Evolutionary conservation across 2,888 invertebrate species (phyloP), one percentile per base, ranked within the genome.

Genomic region (Callimorpha dominula): DNA sequence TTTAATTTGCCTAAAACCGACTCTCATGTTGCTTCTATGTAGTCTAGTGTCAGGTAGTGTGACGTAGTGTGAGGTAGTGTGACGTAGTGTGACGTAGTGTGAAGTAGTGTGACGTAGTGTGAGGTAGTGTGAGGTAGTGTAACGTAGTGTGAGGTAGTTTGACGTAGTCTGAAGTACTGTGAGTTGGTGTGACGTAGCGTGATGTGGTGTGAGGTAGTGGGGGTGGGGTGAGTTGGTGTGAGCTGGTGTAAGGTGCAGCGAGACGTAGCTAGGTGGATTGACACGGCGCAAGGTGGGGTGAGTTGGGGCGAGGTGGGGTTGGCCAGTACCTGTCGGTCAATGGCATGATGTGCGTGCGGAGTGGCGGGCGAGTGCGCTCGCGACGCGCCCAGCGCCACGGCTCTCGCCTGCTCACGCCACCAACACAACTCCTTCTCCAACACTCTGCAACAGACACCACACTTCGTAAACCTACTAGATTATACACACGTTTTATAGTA

Each of bases 321-420:
- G 6, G 50, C 15, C 31, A 68, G 3, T 65, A 94, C 95, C 93
- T 94, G 94, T 49, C 94, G 74, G 86, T 94, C 94, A 67, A 83
- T 81, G 20, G 81, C 83, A 73, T 85, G 84, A 73, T 84, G 84
- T 72, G 85, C 76, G 84, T 86, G 85, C 74, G 91, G 91, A 80
- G 93, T 90, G 86, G 93, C 85, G 82, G 95, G 95, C 77, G 95
- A 93, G 88, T 93, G 94, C 75, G 94, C 92, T 77, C 94, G 92
- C 20, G 95, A 93, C 89, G 91, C 80, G 76, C 89, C 89, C 76
- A 87, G 78, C 52, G 88, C 91, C 66, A 85, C 88, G 54, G 83
- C 43, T 76, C 93, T 91, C 75, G 92, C 91, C 84, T 94, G 93
- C 83, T 92, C 92, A 74, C 93, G 92, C 94, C 94, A 95, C 94